Evolutionary conservation across 2,888 invertebrate genomes (phyloP).

Genomic region (Eupithecia pulchellata): DNA sequence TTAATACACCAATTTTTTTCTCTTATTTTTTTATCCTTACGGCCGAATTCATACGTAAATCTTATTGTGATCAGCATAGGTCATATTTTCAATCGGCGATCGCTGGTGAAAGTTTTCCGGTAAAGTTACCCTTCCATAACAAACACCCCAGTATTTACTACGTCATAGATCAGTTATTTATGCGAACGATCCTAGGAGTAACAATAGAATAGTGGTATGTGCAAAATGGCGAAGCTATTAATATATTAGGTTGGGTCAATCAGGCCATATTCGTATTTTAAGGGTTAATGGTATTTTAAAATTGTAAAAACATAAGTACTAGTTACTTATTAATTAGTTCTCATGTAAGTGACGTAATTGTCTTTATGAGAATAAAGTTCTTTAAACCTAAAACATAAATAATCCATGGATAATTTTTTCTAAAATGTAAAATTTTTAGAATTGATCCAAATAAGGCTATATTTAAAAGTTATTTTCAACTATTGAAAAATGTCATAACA

Average conservation of each 20-base stretch:
- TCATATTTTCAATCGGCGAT: slow-evolving; percentile 29
- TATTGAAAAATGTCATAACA: too few relatives aligned
- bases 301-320: too few relatives aligned
- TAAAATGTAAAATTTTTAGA: too few relatives aligned
- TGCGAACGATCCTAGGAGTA: slow-evolving; percentile 27
- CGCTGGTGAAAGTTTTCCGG: slow-evolving; percentile 33
- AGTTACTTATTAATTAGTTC: too few relatives aligned
- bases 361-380: too few relatives aligned
- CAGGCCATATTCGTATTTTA: neutral
- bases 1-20: neutral
- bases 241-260: neutral
- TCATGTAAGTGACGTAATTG: too few relatives aligned
- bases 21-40: neutral
- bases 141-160: slow-evolving; percentile 36
- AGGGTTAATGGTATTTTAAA: neutral
- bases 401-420: too few relatives aligned
- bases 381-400: too few relatives aligned
- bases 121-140: slow-evolving; percentile 38
- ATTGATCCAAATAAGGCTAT: too few relatives aligned
- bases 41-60: neutral
- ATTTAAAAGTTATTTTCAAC: too few relatives aligned
- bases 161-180: slow-evolving; percentile 39
- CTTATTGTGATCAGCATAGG: slow-evolving; percentile 17
- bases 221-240: neutral
- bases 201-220: slow-evolving; percentile 3